A percentile compares a stretch with the other conserved stretches of the same genome.
These are phyloP conservation scores for Danio aesculapii DNA, from an alignment of 2,797 vertebrate species.

Conservation along the genomic window DNA sequence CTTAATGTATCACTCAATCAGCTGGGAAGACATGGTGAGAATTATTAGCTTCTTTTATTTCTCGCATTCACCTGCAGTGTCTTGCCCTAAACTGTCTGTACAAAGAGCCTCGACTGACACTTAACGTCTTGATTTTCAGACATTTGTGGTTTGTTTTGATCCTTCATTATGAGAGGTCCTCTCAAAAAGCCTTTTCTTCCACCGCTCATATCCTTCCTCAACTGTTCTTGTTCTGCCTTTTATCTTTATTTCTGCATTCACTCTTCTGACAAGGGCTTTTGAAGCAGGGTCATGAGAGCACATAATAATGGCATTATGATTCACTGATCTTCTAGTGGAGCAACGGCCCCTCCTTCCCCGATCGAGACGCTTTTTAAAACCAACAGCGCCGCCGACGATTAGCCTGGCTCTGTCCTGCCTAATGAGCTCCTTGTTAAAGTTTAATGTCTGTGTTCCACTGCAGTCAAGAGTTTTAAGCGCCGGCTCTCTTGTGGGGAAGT, in stretches of 20 bases:
- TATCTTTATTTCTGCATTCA: slow-evolving; percentile 44
- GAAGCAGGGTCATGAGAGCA: slow-evolving; percentile 40
- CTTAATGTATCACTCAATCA: too few relatives aligned
- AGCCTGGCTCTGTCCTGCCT: slow-evolving; percentile 64
- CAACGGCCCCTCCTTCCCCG: slow-evolving; percentile 43
- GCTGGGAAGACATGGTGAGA: too few relatives aligned
- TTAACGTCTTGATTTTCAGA: slow-evolving; percentile 11
- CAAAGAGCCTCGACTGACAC: neutral
- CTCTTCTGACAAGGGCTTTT: slow-evolving; percentile 37
- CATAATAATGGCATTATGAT: slow-evolving; percentile 49
- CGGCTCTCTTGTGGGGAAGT: slow-evolving; percentile 22
- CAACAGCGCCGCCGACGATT: slow-evolving; percentile 66
- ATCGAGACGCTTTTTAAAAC: slow-evolving; percentile 66
- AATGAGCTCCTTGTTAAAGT: slow-evolving; percentile 74
- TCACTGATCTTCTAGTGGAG: slow-evolving; percentile 48
- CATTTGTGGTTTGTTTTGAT: slow-evolving; percentile 22
- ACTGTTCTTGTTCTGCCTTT: slow-evolving; percentile 37
- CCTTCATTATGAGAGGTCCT: slow-evolving; percentile 32
- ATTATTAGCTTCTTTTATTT: too few relatives aligned
- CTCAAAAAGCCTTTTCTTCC: slow-evolving; percentile 7
- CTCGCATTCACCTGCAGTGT: too few relatives aligned
- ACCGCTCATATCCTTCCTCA: slow-evolving; percentile 33
- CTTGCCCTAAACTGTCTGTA: neutral
- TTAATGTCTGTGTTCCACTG: slow-evolving; percentile 74
- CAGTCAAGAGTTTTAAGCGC: slow-evolving; percentile 72